These are phyloP conservation scores for Apoda limacodes DNA, from an alignment of 2,888 invertebrate species.

Conservation along the genomic window DNA sequence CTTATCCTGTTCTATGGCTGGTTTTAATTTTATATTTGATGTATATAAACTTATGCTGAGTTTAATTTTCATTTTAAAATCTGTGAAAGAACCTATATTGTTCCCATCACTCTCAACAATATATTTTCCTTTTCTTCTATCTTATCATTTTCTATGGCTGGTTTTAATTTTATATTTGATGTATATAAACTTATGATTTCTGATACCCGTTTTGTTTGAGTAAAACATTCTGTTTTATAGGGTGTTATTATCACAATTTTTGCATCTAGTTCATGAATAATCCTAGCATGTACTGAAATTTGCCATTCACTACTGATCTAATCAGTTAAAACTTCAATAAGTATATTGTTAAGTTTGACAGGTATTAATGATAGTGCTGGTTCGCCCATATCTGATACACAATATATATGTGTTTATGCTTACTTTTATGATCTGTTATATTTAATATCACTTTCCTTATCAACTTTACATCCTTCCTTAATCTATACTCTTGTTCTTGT, in stretches of 20 bases:
- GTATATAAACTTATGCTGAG: conserved; percentile 3
- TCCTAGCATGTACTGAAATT: conserved; percentile 2
- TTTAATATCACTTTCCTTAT: no score
- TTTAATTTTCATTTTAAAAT: conserved; percentile 8
- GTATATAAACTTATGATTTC: neutral
- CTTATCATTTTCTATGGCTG: conserved; percentile 1
- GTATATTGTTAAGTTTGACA: conserved; percentile 1
- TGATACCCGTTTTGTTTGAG: neutral
- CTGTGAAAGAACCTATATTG: conserved; percentile 7
- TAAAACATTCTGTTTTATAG: neutral
- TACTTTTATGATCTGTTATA: no score
- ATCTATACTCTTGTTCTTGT: no score
- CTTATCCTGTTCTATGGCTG: no score
- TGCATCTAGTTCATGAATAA: conserved; percentile 4
- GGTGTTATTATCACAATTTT: neutral
- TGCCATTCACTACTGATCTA: conserved; percentile 5
- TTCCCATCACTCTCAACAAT: conserved; percentile 3
- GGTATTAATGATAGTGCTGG: conserved; percentile 1
- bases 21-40: no score
- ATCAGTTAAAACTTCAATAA: neutral
- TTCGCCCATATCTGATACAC: no score
- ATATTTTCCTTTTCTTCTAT: conserved; percentile 1
- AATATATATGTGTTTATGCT: no score
- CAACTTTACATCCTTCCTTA: no score
- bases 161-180: no score